Conservation (phyloP, 2,797 vertebrate genomes). For the Falco novaeseelandiae region DNA sequence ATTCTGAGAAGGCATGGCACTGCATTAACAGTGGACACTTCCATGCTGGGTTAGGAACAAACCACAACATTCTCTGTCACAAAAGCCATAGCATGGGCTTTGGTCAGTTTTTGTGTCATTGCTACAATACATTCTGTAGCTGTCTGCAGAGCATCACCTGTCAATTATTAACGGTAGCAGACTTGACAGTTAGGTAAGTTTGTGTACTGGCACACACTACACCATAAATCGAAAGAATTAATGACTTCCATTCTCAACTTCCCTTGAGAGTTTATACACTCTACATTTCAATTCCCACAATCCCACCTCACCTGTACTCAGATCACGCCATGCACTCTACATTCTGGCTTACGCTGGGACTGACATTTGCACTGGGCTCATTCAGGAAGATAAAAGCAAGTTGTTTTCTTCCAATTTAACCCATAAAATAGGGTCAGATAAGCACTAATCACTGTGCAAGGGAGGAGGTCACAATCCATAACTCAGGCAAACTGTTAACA, state of each 20-base stretch:
- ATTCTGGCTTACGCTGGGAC: not conserved
- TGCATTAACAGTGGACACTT: not conserved
- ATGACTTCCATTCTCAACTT: not conserved
- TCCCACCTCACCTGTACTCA: not conserved
- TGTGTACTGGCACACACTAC: not conserved
- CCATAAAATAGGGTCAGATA: not conserved
- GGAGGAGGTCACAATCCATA: not conserved
- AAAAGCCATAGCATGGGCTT: not conserved
- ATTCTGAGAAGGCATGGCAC: accelerated
- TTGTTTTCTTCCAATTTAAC: not conserved
- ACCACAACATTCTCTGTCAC: not conserved
- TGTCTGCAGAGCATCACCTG: not conserved
- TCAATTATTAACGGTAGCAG: not conserved
- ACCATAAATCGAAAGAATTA: not conserved
- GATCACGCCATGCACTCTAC: accelerated
- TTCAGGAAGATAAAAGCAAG: not conserved
- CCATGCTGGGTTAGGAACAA: not conserved
- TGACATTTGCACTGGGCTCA: not conserved
- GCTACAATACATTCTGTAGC: not conserved
- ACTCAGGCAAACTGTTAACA: not conserved
- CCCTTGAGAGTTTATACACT: not conserved
- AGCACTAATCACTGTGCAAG: not conserved
- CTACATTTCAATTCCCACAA: not conserved
- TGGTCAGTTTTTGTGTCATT: not conserved
- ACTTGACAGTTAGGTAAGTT: not conserved